A percentile compares a stretch with the other conserved stretches of the same genome.
Evolutionary conservation across 1,140 invertebrate species (phyloP).

Genomic region (Oreohelix idahoensis): DNA sequence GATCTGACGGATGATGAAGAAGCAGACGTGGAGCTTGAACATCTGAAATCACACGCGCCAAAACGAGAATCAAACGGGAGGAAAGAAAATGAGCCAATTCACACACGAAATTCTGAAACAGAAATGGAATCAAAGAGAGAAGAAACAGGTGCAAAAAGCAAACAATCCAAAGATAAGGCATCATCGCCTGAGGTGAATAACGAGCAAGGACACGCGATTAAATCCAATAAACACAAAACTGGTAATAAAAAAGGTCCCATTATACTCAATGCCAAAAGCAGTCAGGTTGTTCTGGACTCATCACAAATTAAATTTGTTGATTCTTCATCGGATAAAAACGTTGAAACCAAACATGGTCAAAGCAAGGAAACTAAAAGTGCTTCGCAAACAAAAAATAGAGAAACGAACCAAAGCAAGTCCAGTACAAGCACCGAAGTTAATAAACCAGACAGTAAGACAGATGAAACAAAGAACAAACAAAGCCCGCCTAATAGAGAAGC

Average conservation of each 20-base stretch:
- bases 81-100: neutral
- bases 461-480: neutral
- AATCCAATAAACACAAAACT: neutral
- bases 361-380: neutral
- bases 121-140: neutral
- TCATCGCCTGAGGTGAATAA: neutral
- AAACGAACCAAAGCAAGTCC: neutral
- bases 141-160: neutral
- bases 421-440: too few relatives aligned
- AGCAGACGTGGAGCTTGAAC: neutral
- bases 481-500: neutral
- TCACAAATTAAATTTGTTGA: constrained; percentile 16
- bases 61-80: neutral
- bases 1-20: constrained; percentile 37
- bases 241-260: neutral
- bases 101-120: neutral
- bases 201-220: neutral
- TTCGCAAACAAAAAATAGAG: neutral
- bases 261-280: neutral
- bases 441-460: neutral
- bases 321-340: neutral
- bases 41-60: neutral
- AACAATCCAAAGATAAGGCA: neutral
- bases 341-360: neutral
- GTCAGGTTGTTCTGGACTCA: neutral